Evolutionary conservation across 2,113 vertebrate genomes (phyloP).

Genomic region (Chiloscyllium plagiosum): DNA sequence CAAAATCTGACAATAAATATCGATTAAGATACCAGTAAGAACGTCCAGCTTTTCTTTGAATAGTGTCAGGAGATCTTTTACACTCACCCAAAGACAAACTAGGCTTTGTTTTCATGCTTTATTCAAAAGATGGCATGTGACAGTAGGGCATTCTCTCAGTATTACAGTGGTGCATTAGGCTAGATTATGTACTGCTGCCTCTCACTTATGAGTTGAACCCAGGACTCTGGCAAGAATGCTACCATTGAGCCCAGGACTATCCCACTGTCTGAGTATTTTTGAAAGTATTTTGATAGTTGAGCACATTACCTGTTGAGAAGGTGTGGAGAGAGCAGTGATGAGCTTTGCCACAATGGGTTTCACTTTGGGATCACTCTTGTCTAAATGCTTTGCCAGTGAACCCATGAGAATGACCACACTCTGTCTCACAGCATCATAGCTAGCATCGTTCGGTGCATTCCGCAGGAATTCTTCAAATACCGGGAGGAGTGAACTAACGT

Average conservation of each 20-base stretch:
- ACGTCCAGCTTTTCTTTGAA: background rate
- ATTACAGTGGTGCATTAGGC: background rate
- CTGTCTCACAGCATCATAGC: constrained; percentile 91
- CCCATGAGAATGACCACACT: constrained; percentile 98
- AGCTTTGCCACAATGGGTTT: constrained; percentile 97
- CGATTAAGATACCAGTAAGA: no score
- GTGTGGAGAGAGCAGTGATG: constrained; percentile 88
- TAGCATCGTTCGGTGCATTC: constrained; percentile 88
- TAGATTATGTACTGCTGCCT: background rate
- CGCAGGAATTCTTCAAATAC: constrained; percentile 97
- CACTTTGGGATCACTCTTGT: constrained; percentile 94
- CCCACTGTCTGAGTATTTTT: background rate
- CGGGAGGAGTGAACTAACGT: constrained; percentile 85
- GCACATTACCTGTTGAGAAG: constrained; percentile 80
- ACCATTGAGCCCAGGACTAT: background rate
- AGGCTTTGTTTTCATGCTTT: background rate
- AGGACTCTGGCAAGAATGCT: background rate
- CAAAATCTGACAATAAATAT: background rate
- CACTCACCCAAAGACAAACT: background rate
- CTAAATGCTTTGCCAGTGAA: constrained; percentile 94
- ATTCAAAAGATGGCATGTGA: background rate
- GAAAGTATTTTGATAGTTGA: background rate
- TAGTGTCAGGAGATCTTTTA: background rate
- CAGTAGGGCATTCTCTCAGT: background rate
- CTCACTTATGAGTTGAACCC: no score